Conservation (phyloP, 2,888 invertebrate species). For the Hedychridium roseum region DNA sequence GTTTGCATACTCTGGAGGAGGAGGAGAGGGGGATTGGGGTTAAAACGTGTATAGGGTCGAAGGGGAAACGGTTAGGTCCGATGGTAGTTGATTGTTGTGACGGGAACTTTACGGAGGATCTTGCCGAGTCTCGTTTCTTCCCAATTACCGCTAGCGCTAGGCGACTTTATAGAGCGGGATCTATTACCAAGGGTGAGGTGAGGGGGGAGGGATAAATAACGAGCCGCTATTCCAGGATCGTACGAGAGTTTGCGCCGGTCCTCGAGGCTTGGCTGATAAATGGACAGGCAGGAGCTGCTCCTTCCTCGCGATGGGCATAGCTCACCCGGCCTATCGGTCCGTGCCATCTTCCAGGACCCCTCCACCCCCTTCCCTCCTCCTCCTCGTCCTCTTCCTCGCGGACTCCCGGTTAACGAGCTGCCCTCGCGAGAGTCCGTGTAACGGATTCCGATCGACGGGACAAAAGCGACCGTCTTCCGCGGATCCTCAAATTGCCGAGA, state of each 20-base stretch:
- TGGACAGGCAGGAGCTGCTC: conserved; percentile 41
- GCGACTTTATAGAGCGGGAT: conserved; percentile 47
- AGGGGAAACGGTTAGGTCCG: no score
- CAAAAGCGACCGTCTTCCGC: conserved; percentile 27
- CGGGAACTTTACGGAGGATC: no score
- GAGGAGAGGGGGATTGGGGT: no score
- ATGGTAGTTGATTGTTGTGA: no score
- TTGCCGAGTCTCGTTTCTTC: conserved; percentile 37
- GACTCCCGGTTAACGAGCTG: conserved; percentile 37
- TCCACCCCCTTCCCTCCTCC: conserved; percentile 2
- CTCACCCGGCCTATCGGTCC: conserved; percentile 47
- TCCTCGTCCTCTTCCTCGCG: conserved; percentile 23
- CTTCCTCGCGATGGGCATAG: conserved; percentile 44
- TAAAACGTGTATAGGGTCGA: no score
- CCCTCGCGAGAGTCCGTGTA: conserved; percentile 26
- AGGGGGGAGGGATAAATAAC: conserved; percentile 50
- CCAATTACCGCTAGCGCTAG: conserved; percentile 48
- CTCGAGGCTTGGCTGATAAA: conserved; percentile 48
- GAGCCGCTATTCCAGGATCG: conserved; percentile 44
- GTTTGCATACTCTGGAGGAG: no score
- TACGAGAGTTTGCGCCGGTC: conserved; percentile 46
- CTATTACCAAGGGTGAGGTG: conserved; percentile 45
- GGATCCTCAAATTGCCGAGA: no score
- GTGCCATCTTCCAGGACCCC: conserved; percentile 41
- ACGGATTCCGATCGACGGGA: conserved; percentile 20